These are phyloP conservation scores for Hypomecis atomaria DNA, from an alignment of 2,888 invertebrate genomes.

Conservation along the genomic window DNA sequence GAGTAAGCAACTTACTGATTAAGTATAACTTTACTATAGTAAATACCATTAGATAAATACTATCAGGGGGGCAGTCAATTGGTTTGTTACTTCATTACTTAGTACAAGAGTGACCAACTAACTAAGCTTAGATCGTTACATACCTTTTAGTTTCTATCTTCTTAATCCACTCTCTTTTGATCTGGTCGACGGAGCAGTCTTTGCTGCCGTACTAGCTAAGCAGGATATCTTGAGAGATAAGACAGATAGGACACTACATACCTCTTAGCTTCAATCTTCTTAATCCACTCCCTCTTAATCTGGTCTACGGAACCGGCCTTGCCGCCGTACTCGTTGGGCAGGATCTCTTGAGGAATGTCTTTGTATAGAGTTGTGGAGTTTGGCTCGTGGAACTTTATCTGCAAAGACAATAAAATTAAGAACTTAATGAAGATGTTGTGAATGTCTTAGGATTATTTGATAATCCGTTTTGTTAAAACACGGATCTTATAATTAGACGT, in stretches of 20 bases:
- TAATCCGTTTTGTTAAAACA: no score
- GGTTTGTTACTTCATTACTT: neutral
- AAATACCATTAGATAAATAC: no score
- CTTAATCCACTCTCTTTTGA: conserved; percentile 86
- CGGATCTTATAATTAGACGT: no score
- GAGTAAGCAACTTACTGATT: no score
- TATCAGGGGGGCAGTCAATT: no score
- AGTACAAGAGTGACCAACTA: neutral
- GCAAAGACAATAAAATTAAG: conserved; percentile 33
- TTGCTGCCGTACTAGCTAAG: conserved; percentile 89
- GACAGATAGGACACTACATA: no score
- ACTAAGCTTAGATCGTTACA: no score
- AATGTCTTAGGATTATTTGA: no score
- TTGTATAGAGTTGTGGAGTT: conserved; percentile 86
- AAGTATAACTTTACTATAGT: no score
- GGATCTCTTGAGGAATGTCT: conserved; percentile 85
- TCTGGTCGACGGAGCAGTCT: conserved; percentile 84
- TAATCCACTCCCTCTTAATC: conserved; percentile 86
- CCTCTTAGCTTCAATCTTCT: conserved; percentile 85
- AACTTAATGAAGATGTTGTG: no score
- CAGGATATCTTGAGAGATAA: conserved; percentile 86
- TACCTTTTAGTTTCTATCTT: conserved; percentile 85
- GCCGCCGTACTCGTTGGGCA: conserved; percentile 89
- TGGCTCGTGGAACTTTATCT: conserved; percentile 89
- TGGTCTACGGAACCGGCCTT: conserved; percentile 85